Percentiles rank a stretch among this genome's conserved stretches.
These are phyloP conservation scores for Phoxinus phoxinus DNA, from an alignment of 2,113 vertebrate species.

Conservation along the genomic window DNA sequence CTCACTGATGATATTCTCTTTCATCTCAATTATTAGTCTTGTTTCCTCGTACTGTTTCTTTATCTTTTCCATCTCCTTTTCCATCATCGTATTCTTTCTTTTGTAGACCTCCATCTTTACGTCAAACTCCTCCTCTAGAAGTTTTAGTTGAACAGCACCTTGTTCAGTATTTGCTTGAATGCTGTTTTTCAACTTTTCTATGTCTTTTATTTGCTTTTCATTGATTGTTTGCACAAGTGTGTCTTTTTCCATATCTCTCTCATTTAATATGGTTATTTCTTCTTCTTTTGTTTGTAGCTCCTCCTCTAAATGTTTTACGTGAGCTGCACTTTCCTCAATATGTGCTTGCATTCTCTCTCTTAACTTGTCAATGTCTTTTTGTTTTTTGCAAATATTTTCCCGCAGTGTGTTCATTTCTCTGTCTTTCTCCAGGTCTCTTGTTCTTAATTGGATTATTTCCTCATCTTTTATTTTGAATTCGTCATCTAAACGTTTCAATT, in stretches of 20 bases:
- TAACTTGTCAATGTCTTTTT: slow-evolving; percentile 65
- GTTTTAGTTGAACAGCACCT: neutral
- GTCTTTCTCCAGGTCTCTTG: slow-evolving; percentile 8
- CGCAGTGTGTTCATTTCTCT: slow-evolving; percentile 60
- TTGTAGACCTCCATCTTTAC: slow-evolving; percentile 44
- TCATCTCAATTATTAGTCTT: slow-evolving; percentile 49
- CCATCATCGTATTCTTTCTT: slow-evolving; percentile 55
- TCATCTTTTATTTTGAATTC: neutral
- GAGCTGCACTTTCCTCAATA: slow-evolving; percentile 14
- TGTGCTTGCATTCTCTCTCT: slow-evolving; percentile 40
- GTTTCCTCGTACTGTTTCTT: slow-evolving; percentile 65
- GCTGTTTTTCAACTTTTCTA: neutral
- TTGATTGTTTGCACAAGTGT: neutral
- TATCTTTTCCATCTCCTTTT: slow-evolving; percentile 66
- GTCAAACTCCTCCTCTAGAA: slow-evolving; percentile 41
- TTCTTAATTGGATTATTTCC: slow-evolving; percentile 2
- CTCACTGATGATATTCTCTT: neutral
- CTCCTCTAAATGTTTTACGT: slow-evolving; percentile 41
- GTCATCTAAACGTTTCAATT: slow-evolving; percentile 42
- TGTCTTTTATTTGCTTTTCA: neutral
- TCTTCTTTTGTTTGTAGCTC: slow-evolving; percentile 2
- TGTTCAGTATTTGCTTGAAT: slow-evolving; percentile 1
- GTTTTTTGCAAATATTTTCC: slow-evolving; percentile 63
- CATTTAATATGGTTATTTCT: neutral
- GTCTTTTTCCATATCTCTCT: slow-evolving; percentile 1